phyloP scores from a whole-genome alignment of 2,888 invertebrate species.

The Nymphalis c-album region DNA sequence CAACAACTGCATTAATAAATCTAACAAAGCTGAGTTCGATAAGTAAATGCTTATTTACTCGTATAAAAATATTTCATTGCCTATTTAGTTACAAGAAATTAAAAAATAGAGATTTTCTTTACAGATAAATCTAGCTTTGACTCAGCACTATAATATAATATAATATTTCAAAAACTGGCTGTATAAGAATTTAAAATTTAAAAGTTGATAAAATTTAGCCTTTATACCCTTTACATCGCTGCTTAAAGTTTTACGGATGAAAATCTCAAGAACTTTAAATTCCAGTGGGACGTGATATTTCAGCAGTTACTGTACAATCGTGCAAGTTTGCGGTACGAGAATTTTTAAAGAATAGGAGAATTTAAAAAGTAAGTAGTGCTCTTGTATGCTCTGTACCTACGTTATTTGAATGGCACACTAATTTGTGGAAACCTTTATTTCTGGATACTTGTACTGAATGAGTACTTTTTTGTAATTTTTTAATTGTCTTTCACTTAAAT shows the following conservation, averaged over 20 bases:
- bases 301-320: constrained; percentile 35
- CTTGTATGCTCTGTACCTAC: constrained; percentile 24
- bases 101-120: not conserved
- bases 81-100: no score
- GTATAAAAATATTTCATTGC: not conserved
- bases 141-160: constrained; percentile 9
- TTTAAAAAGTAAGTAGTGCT: constrained; percentile 23
- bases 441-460: not conserved
- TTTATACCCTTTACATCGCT: constrained; percentile 39
- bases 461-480: not conserved
- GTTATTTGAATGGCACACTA: constrained; percentile 21
- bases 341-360: constrained; percentile 37
- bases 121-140: constrained; percentile 28
- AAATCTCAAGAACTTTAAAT: constrained; percentile 41
- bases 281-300: constrained; percentile 41
- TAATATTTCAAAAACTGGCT: constrained; percentile 12
- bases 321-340: constrained; percentile 28
- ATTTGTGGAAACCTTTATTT: constrained; percentile 14
- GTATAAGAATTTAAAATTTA: constrained; percentile 34
- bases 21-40: no score
- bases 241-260: constrained; percentile 41
- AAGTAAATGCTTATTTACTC: no score
- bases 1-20: no score
- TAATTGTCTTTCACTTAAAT: not conserved
- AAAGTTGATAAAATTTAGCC: constrained; percentile 41